Evolutionary conservation across 1,140 invertebrate species (phyloP).

Genomic region (Nebria ingens): DNA sequence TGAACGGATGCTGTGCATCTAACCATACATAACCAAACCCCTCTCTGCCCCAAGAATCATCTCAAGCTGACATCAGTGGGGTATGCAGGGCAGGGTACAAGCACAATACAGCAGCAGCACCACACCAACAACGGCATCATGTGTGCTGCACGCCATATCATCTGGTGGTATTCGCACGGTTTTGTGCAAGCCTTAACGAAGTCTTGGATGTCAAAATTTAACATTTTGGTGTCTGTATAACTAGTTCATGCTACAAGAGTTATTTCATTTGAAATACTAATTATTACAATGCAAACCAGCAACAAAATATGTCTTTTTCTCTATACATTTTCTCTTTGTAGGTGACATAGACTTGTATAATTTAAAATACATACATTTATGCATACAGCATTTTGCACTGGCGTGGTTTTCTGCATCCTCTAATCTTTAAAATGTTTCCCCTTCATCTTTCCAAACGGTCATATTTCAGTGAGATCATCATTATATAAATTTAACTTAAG

Average conservation of each 20-base stretch:
- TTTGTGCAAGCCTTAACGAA: background rate
- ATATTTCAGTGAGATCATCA: too few species aligned
- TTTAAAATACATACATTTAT: background rate
- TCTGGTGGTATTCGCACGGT: background rate
- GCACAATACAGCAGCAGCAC: too few species aligned
- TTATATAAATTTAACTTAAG: too few species aligned
- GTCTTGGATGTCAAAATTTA: background rate
- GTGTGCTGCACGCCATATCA: background rate
- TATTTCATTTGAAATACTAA: background rate
- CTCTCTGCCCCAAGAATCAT: too few species aligned
- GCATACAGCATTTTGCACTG: too few species aligned
- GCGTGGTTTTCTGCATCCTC: too few species aligned
- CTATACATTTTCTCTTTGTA: background rate
- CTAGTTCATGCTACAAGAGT: background rate
- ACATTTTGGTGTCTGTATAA: background rate
- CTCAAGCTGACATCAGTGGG: too few species aligned
- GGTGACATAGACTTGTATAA: background rate
- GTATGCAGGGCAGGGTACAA: too few species aligned
- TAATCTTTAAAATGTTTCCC: too few species aligned
- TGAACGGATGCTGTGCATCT: conserved; percentile 19
- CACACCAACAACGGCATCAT: background rate
- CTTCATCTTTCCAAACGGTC: too few species aligned
- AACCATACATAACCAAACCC: background rate
- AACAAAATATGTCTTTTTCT: background rate
- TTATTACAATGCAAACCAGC: background rate